Conservation (phyloP, 2,113 vertebrate species). For the Promerops cafer region DNA sequence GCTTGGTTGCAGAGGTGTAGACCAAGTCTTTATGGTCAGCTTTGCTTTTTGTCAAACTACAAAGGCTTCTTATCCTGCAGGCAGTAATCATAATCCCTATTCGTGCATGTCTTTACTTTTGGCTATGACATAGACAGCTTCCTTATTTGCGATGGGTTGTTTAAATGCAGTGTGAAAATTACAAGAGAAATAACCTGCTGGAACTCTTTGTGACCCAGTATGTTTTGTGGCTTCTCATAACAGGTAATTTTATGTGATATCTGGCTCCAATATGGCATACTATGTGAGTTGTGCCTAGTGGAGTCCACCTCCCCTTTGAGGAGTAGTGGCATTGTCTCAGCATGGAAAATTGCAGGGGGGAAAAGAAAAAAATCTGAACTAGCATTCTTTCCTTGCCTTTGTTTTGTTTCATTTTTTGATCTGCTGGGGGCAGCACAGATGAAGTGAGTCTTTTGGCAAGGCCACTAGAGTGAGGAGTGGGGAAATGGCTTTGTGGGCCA, state of each 20-base stretch:
- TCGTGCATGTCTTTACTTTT: background rate
- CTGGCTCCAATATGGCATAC: background rate
- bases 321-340: background rate
- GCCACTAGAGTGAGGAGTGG: background rate
- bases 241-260: background rate
- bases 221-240: background rate
- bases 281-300: background rate
- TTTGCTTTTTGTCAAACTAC: background rate
- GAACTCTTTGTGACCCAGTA: background rate
- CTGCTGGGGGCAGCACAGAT: background rate
- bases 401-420: background rate
- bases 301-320: background rate
- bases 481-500: background rate
- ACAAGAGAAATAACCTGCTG: background rate
- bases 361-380: background rate
- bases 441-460: slow-evolving; percentile 1
- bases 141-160: background rate
- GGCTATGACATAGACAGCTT: background rate
- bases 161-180: background rate
- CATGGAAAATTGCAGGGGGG: background rate
- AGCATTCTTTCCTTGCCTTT: background rate
- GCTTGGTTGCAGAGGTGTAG: background rate
- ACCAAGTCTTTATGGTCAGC: background rate
- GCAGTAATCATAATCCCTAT: background rate
- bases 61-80: background rate